These are phyloP conservation scores for Corythucha ciliata DNA, from an alignment of 2,888 invertebrate species.

Conservation along the genomic window DNA sequence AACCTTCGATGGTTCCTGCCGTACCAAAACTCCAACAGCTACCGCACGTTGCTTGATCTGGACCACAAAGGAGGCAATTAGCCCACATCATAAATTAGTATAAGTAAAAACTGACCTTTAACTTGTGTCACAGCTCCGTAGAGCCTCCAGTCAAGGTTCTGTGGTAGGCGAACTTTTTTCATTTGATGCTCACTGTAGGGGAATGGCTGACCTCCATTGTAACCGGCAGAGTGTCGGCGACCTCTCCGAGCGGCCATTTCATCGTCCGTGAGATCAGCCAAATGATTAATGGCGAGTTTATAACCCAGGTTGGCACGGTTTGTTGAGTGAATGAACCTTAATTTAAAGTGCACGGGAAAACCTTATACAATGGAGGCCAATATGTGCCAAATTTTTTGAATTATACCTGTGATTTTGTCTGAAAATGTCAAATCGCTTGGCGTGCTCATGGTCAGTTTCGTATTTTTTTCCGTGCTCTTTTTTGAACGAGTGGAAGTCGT, in stretches of 20 bases:
- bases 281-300: constrained; percentile 71
- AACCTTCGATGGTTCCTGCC: constrained; percentile 85
- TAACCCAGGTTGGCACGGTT: constrained; percentile 68
- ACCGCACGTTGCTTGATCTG: constrained; percentile 96
- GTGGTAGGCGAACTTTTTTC: constrained; percentile 49
- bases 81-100: too few species aligned
- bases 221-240: constrained; percentile 48
- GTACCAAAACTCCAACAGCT: constrained; percentile 97
- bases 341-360: too few species aligned
- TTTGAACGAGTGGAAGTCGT: constrained; percentile 67
- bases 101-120: constrained; percentile 67
- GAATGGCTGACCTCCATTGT: constrained; percentile 70
- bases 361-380: too few species aligned
- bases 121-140: constrained; percentile 89
- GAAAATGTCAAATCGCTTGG: constrained; percentile 15
- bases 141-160: constrained; percentile 79
- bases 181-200: constrained; percentile 53
- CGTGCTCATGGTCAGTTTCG: constrained; percentile 41
- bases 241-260: constrained; percentile 71
- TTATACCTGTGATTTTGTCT: constrained; percentile 51
- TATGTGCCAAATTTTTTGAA: constrained; percentile 13
- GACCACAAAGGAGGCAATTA: too few species aligned
- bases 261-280: constrained; percentile 69
- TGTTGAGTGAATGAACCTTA: constrained; percentile 60
- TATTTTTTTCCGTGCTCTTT: constrained; percentile 63